These are phyloP conservation scores for Clamator glandarius DNA, from an alignment of 2,797 vertebrate species.

Conservation along the genomic window DNA sequence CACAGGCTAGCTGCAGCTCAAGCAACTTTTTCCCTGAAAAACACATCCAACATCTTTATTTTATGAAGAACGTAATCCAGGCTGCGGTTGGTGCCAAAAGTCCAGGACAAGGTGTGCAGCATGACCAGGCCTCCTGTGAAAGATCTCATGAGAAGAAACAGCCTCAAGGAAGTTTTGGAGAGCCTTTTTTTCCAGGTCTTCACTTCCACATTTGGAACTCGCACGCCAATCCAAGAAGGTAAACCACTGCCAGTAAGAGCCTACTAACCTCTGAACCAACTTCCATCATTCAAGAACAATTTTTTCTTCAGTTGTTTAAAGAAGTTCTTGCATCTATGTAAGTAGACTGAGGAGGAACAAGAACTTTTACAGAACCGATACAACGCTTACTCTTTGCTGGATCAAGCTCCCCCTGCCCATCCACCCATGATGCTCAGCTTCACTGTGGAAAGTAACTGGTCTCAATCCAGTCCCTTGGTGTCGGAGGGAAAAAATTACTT, in stretches of 20 bases:
- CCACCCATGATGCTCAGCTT: neutral
- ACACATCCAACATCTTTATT: neutral
- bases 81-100: neutral
- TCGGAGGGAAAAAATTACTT: neutral
- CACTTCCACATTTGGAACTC: neutral
- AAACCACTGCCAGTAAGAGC: neutral
- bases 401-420: too few relatives aligned
- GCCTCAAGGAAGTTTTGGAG: neutral
- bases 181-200: neutral
- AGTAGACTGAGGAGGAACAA: neutral
- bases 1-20: neutral
- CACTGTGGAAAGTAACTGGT: neutral
- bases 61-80: neutral
- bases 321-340: neutral
- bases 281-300: neutral
- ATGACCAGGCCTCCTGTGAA: neutral
- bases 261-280: neutral
- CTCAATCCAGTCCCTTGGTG: neutral
- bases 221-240: neutral
- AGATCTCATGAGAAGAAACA: neutral
- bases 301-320: neutral
- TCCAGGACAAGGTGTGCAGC: neutral
- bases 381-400: neutral
- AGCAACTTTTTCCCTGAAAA: neutral
- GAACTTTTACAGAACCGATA: neutral